Base-by-base conservation (phyloP, 2,113 vertebrate genomes). In the Melierax canorus region DNA sequence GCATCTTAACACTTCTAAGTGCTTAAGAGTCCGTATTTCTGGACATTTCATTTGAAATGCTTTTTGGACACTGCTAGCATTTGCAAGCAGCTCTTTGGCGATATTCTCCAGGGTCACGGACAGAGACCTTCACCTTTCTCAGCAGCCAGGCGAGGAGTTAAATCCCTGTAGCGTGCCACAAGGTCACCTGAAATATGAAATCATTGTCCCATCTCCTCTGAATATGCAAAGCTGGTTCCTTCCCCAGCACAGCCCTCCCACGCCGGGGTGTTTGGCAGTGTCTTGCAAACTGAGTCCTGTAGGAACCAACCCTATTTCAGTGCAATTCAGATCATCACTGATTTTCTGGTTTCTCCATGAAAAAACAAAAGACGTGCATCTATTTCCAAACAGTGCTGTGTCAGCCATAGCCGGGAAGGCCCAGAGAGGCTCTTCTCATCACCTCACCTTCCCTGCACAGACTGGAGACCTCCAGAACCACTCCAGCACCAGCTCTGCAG, bases 261-360 rank as follows among this genome's bases (percentile, higher is more conserved):
- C 1, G 0, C 41, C 1, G 4, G 11, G 26, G 5, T 19, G 24
- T 8, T 50, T 13, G 0, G 2, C 34, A 59, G 38, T 6, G 1
- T 8, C 59, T 26, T 32, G 46, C 29, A 80, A 48, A 62, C 23
- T 0, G 11, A 53, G 6, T 29, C 78, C 81, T 82, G 62, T 9
- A 86, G 74, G 34, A 92, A 16, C 50, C 82, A 50, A 5, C 4
- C 60, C 15, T 7, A 6, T 24, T 7, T 10, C 64, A 41, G 41
- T 5, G 69, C 50, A 18, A 3, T 9, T 73, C 15, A 74, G 39
- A 39, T 32, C 14, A 2, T 2, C 3, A 3, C 67, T 11, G 26
- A 15, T 75, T 80, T 75, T 48, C 45, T 59, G 32, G 4, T 58
- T 90, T 86, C 64, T 36, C 45, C 4, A 0, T 10, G 12, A 43